Percentiles rank a stretch among this genome's conserved stretches.
These are phyloP conservation scores for Holothuria glaberrima DNA, from an alignment of 35 echinoderm and acorn worm species.

Conservation along the genomic window DNA sequence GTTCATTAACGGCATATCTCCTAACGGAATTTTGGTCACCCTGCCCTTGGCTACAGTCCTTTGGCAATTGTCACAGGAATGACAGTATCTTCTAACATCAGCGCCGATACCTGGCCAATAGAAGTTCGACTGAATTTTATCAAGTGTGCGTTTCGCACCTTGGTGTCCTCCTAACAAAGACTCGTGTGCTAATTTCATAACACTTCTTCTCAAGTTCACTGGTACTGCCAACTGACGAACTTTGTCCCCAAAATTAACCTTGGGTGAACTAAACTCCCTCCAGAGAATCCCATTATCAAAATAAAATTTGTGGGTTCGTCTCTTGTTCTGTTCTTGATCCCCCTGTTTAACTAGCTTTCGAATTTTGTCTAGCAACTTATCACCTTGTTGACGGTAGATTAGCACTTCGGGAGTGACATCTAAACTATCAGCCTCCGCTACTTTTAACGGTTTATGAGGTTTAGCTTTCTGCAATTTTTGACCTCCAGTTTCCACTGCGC, in stretches of 20 bases:
- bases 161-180: constrained; percentile 65
- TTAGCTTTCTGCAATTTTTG: neutral
- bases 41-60: constrained; percentile 45
- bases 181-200: constrained; percentile 37
- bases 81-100: constrained; percentile 58
- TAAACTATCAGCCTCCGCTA: neutral
- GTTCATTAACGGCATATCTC: constrained; percentile 54
- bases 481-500: neutral
- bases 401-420: too few relatives aligned
- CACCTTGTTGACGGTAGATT: too few relatives aligned
- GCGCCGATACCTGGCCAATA: constrained; percentile 63
- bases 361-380: too few relatives aligned
- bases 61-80: constrained; percentile 62
- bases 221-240: constrained; percentile 19
- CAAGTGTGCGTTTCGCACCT: constrained; percentile 28
- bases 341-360: too few relatives aligned
- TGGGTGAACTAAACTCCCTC: constrained; percentile 42
- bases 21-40: constrained; percentile 60
- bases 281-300: constrained; percentile 41
- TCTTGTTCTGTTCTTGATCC: too few relatives aligned
- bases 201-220: neutral
- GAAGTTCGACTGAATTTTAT: constrained; percentile 59
- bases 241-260: constrained; percentile 47
- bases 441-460: neutral
- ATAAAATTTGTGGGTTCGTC: neutral